Evolutionary conservation across 1,140 invertebrate species (phyloP).

Genomic region (Panonychus citri): DNA sequence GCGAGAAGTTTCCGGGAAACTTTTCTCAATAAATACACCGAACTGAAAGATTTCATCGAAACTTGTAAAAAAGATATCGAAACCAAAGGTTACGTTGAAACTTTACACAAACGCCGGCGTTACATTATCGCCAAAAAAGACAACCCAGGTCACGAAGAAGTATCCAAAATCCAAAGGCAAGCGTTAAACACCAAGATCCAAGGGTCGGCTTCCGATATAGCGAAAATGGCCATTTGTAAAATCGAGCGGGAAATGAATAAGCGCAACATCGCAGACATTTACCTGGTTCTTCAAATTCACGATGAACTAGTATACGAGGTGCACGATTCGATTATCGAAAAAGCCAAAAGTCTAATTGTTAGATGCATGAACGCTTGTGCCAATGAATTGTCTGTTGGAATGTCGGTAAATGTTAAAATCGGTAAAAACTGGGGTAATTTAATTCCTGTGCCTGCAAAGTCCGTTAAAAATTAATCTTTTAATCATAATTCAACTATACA

Average conservation of each 20-base stretch:
- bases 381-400: slow-evolving; percentile 36
- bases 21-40: slow-evolving; percentile 31
- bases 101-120: slow-evolving; percentile 49
- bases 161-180: slow-evolving; percentile 71
- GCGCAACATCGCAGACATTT: slow-evolving; percentile 19
- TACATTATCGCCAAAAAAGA: slow-evolving; percentile 54
- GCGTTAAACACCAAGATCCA: slow-evolving; percentile 84
- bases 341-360: slow-evolving; percentile 40
- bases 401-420: slow-evolving; percentile 62
- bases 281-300: slow-evolving; percentile 66
- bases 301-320: slow-evolving; percentile 93
- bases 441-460: too few species aligned
- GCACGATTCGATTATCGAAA: slow-evolving; percentile 20
- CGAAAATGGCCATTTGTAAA: slow-evolving; percentile 63
- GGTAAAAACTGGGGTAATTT: slow-evolving; percentile 53
- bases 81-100: slow-evolving; percentile 52
- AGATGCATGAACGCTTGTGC: slow-evolving; percentile 55
- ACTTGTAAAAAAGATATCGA: slow-evolving; percentile 41
- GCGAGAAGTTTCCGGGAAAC: slow-evolving; percentile 50
- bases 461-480: too few species aligned
- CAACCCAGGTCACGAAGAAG: slow-evolving; percentile 31
- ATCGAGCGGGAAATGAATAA: slow-evolving; percentile 34
- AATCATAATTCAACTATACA: too few species aligned
- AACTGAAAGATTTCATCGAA: slow-evolving; percentile 36
- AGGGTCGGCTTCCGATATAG: slow-evolving; percentile 82